phyloP scores from a whole-genome alignment of 2,797 vertebrate species.

The Anomalospiza imberbis region DNA sequence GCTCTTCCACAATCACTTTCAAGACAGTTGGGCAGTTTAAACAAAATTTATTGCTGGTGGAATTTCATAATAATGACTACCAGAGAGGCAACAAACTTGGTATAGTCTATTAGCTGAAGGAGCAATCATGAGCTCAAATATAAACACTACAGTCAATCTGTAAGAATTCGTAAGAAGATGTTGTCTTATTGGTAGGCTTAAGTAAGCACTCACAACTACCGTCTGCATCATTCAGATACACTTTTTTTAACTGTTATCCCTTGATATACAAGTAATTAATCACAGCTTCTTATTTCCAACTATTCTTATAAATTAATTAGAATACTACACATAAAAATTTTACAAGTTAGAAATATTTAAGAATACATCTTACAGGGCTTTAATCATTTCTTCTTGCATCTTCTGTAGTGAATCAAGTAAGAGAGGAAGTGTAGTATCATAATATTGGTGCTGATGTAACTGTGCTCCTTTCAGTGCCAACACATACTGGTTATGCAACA shows the following conservation, averaged over 20 bases:
- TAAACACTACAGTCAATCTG: not conserved
- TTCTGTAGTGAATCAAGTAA: constrained; percentile 92
- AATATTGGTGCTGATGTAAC: constrained; percentile 90
- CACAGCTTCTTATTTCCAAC: not conserved
- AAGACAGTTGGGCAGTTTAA: not conserved
- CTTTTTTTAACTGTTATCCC: not conserved
- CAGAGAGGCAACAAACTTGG: not conserved
- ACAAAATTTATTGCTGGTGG: not conserved
- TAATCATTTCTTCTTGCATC: constrained; percentile 98
- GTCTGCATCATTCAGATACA: not conserved
- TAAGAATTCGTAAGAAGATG: not conserved
- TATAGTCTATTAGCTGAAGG: not conserved
- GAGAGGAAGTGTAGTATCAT: constrained; percentile 83
- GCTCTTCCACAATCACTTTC: not conserved
- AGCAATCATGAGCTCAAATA: not conserved
- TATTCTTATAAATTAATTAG: not conserved
- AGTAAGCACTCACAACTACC: not conserved
- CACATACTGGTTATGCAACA: constrained; percentile 95
- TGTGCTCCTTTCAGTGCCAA: constrained; percentile 89
- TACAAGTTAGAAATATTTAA: not conserved
- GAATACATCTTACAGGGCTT: constrained; percentile 82
- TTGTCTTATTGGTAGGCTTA: not conserved
- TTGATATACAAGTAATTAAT: not conserved
- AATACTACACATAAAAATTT: not conserved
- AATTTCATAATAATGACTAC: not conserved